Evolutionary conservation across 2,888 invertebrate genomes (phyloP).

Genomic region (Amorpha juglandis): DNA sequence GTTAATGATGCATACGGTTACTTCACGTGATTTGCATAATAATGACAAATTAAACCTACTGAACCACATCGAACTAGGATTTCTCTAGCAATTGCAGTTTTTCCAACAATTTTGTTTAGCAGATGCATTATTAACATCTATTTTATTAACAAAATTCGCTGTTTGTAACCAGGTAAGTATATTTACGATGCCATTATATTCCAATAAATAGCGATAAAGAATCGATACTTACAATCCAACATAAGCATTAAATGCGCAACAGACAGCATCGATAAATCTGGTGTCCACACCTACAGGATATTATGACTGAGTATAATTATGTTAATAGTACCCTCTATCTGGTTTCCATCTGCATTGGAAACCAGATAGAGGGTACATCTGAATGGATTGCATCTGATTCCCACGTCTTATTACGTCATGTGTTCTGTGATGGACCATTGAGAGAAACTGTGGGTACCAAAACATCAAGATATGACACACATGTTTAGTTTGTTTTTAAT

Average conservation of each 20-base stretch:
- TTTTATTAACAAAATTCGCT: background rate
- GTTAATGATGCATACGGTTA: constrained; percentile 18
- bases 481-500: constrained; percentile 43
- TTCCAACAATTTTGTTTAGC: background rate
- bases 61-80: constrained; percentile 16
- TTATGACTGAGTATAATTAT: constrained; percentile 49
- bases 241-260: constrained; percentile 29
- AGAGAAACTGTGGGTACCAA: constrained; percentile 52
- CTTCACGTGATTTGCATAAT: constrained; percentile 21
- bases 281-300: constrained; percentile 49
- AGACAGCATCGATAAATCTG: constrained; percentile 40
- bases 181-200: constrained; percentile 12
- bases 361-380: too few relatives aligned
- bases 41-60: constrained; percentile 17
- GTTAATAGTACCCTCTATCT: constrained; percentile 52
- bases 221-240: constrained; percentile 26
- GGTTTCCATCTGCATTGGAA: constrained; percentile 50
- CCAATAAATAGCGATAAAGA: constrained; percentile 14
- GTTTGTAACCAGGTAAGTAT: background rate
- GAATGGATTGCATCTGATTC: constrained; percentile 62
- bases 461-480: constrained; percentile 59
- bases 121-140: background rate
- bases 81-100: background rate
- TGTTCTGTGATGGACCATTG: constrained; percentile 62
- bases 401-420: constrained; percentile 70